Evolutionary conservation across 2,113 vertebrate genomes (phyloP), one percentile per base, ranked within the genome.

Genomic region (Gasterosteus nipponicus): DNA sequence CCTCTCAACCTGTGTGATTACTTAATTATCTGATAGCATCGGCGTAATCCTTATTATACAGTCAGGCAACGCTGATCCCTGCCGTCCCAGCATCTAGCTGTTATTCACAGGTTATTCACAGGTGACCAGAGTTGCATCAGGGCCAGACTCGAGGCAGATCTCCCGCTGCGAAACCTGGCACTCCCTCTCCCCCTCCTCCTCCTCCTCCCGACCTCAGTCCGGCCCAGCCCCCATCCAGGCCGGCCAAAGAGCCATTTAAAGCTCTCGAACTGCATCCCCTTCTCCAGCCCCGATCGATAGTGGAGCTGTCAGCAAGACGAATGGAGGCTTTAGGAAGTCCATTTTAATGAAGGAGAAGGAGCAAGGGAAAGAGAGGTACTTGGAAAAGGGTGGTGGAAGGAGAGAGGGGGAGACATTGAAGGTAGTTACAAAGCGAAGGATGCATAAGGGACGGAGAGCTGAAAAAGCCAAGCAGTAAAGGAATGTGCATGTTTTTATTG

Each of bases 251-350:
- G 87, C 90, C 91, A 91, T 94, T 94, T 92, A 91, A 90, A 91
- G 85, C 80, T 77, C 69, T 83, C 85, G 85, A 91, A 89, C 91
- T 87, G 84, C 92, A 91, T 89, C 87, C 89, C 89, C 73, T 86
- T 87, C 80, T 73, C 86, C 61, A 3, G 69, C 78, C 22, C 73
- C 87, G 75, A 92, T 94, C 93, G 87, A 94, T 94, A 91, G 86
- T 26, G 68, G 78, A 65, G 82, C 93, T 94, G 93, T 94, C 93
- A 93, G 89, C 87, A 93, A 93, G 93, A 94, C 67, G 87, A 92
- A 94, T 94, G 93, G 92, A 88, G 89, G 91, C 91, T 93, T 93
- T 90, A 92, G 90, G 91, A 93, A 93, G 92, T 93, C 91, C 92
- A 93, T 94, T 93, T 92, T 93, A 94, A 94, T 94, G 93, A 93